Conservation (phyloP, 2,888 invertebrate species). For the Paralinhomoeus sp. region DNA sequence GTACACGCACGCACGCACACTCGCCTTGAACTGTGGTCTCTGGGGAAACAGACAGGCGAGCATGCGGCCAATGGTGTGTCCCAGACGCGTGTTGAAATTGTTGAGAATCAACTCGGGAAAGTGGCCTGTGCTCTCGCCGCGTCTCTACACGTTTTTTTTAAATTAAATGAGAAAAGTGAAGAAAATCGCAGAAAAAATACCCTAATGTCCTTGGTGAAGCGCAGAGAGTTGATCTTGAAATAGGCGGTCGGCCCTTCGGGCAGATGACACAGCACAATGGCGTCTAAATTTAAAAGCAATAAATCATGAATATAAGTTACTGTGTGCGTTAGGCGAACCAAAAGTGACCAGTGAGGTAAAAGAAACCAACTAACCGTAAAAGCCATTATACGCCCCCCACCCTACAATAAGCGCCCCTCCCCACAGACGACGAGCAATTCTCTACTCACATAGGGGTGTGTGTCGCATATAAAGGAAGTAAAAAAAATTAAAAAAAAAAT, state of each 20-base stretch:
- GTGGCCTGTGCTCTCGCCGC: slow-evolving; percentile 52
- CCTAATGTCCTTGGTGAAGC: slow-evolving; percentile 60
- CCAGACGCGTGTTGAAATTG: slow-evolving; percentile 81
- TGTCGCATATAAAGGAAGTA: too few species aligned
- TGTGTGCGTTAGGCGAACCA: too few species aligned
- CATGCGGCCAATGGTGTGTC: slow-evolving; percentile 70
- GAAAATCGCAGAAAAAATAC: too few species aligned
- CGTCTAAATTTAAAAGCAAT: slow-evolving; percentile 37
- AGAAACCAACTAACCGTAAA: too few species aligned
- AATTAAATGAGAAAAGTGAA: not conserved
- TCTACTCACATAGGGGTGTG: too few species aligned
- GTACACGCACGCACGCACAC: too few species aligned
- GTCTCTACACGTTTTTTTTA: slow-evolving; percentile 16
- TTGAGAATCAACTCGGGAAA: slow-evolving; percentile 83
- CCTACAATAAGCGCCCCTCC: too few species aligned
- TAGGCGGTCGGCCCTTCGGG: slow-evolving; percentile 91
- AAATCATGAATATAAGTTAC: too few species aligned
- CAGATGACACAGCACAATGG: slow-evolving; percentile 68
- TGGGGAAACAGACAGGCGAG: slow-evolving; percentile 69
- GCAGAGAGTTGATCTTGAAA: slow-evolving; percentile 75
- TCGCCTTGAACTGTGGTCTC: slow-evolving; percentile 68
- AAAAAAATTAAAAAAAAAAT: slow-evolving; percentile 13
- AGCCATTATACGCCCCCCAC: too few species aligned
- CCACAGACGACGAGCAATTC: too few species aligned
- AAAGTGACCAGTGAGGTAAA: too few species aligned